Base-by-base conservation (phyloP, 2,888 invertebrate species). In the Lasioglossum morio region DNA sequence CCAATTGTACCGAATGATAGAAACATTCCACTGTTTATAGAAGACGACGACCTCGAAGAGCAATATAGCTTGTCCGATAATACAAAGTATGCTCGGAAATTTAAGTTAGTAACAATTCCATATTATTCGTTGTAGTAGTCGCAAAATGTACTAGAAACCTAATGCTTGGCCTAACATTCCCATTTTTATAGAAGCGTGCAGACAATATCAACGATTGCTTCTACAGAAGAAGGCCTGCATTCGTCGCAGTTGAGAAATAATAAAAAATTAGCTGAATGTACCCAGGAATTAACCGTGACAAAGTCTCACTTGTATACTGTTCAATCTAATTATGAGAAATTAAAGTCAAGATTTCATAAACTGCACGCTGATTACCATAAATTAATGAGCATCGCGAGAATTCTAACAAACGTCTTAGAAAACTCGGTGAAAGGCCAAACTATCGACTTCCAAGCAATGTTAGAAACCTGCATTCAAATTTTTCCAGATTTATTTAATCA, bases 371-470 rank as follows among this genome's bases (percentile, higher is more conserved):
- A 95, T 88, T 95, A 95, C 89, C 94, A 95, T 84, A 95, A 95
- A 88, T 88, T 96, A 77, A 95, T 95, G 84, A 95, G 95, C 91
- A 95, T 97, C n/a, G 96, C 97, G 4, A 96, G 96, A 57, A 96
- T 97, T 92, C 94, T 97, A 79, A 96, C 97, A 0, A 95, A 95
- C 82, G 96, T 96, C 14, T 93, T 97, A 74, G 97, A 97, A 93
- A 95, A 95, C 86, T 96, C 96, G 5, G 96, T 96, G 2, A 95
- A 95, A 91, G 96, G 96, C 46, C 94, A 96, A 90, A 92, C 95
- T 63, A 96, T 96, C 4, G 95, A 96, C 90, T 90, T 96, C 79
- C 95, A 95, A 88, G 92, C 94, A 37, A 96, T 95, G 69, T 92
- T 96, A 27, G 95, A 95, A 82, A 95, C 95, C 79, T 96, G 96